Evolutionary conservation across 2,797 vertebrate genomes (phyloP).

Genomic region (Hemibagrus guttatus): DNA sequence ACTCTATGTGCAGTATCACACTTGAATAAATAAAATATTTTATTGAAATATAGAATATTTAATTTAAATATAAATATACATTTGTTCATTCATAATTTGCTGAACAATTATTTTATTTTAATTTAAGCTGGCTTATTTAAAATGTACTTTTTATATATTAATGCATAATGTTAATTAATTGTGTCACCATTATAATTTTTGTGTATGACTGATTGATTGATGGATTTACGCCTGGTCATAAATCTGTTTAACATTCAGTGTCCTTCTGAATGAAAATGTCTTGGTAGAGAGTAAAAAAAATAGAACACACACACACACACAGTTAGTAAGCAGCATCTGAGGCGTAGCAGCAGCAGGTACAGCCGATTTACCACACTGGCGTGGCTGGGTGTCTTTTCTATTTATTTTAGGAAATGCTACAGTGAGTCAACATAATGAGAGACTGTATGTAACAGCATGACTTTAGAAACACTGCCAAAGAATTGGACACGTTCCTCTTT

Average conservation of each 20-base stretch:
- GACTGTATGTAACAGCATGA: conserved; percentile 21
- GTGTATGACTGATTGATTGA: background rate
- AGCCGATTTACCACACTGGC: background rate
- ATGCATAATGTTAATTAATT: background rate
- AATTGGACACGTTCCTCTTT: background rate
- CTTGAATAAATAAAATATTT: too few relatives aligned
- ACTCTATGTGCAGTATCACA: background rate
- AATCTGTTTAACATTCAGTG: background rate
- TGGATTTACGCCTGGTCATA: background rate
- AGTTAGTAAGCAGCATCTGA: background rate
- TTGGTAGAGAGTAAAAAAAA: background rate
- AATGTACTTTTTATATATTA: background rate
- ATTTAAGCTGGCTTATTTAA: background rate
- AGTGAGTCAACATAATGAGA: conserved; percentile 13
- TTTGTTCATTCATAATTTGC: too few relatives aligned
- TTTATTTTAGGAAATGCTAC: conserved; percentile 3
- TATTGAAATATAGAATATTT: too few relatives aligned
- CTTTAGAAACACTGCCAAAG: conserved; percentile 4
- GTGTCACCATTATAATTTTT: background rate
- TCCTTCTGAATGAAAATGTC: background rate
- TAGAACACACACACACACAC: conserved; percentile 1
- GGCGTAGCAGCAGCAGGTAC: conserved; percentile 1
- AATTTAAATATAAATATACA: too few relatives aligned
- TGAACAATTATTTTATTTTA: too few relatives aligned
- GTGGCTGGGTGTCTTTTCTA: background rate